These are phyloP conservation scores for Ceratina australensis DNA, from an alignment of 1,140 invertebrate genomes.

Conservation along the genomic window DNA sequence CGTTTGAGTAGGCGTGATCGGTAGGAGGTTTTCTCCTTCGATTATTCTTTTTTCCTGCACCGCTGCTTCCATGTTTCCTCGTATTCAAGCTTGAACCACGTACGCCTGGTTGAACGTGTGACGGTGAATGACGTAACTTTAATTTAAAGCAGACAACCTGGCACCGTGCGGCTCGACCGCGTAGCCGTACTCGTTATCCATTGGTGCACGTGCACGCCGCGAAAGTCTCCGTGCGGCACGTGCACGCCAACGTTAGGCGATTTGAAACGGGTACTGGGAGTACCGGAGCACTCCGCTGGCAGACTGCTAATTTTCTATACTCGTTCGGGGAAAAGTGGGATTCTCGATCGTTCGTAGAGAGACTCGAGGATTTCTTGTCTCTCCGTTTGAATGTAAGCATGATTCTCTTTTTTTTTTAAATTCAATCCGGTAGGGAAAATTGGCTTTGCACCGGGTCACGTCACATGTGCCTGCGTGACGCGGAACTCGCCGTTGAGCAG, in stretches of 20 bases:
- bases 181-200: background rate
- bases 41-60: background rate
- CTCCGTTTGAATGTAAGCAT: no score
- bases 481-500: background rate
- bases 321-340: no score
- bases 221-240: background rate
- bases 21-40: background rate
- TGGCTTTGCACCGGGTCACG: background rate
- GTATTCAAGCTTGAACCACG: background rate
- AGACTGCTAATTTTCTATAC: no score
- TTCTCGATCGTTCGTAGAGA: no score
- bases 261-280: background rate
- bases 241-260: background rate
- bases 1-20: background rate
- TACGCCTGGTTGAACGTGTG: slow-evolving; percentile 8
- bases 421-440: background rate
- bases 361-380: no score
- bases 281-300: no score
- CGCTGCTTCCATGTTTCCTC: background rate
- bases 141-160: slow-evolving; percentile 42
- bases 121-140: slow-evolving; percentile 27
- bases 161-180: slow-evolving; percentile 10
- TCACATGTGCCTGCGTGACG: slow-evolving; percentile 1
- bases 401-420: no score
- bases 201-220: slow-evolving; percentile 11